These are phyloP conservation scores for Quadroppia sp. DNA, from an alignment of 2,888 invertebrate genomes.

Conservation along the genomic window DNA sequence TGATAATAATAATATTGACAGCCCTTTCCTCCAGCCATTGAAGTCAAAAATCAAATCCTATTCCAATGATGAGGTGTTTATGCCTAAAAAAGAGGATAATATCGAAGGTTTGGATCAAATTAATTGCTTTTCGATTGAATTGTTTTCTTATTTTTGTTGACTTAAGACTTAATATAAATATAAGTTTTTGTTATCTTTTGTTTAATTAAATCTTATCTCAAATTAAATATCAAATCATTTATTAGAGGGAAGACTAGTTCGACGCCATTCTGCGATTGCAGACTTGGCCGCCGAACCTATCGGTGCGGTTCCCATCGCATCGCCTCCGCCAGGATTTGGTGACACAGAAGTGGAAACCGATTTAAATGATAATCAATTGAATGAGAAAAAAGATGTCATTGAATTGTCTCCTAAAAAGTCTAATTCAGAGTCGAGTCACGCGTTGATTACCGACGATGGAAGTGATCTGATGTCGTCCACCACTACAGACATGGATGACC, in stretches of 20 bases:
- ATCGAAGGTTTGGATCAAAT: not conserved
- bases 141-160: no score
- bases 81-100: not conserved
- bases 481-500: conserved; percentile 25
- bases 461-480: conserved; percentile 4
- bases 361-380: not conserved
- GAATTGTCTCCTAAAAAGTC: conserved; percentile 7
- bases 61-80: conserved; percentile 35
- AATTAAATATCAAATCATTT: conserved; percentile 30
- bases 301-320: conserved; percentile 23
- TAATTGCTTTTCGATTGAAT: no score
- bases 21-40: conserved; percentile 20
- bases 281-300: conserved; percentile 36
- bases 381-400: not conserved
- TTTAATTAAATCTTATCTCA: not conserved
- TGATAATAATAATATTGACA: conserved; percentile 27
- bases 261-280: conserved; percentile 41
- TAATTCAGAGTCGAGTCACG: not conserved
- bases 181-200: no score
- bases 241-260: conserved; percentile 7
- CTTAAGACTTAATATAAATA: no score
- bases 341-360: conserved; percentile 24
- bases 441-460: conserved; percentile 15
- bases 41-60: conserved; percentile 25
- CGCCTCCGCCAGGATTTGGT: conserved; percentile 42